A percentile compares a stretch with the other conserved stretches of the same genome.
Evolutionary conservation across 2,797 vertebrate species (phyloP).

Genomic region (Enteromius trimaculatus): DNA sequence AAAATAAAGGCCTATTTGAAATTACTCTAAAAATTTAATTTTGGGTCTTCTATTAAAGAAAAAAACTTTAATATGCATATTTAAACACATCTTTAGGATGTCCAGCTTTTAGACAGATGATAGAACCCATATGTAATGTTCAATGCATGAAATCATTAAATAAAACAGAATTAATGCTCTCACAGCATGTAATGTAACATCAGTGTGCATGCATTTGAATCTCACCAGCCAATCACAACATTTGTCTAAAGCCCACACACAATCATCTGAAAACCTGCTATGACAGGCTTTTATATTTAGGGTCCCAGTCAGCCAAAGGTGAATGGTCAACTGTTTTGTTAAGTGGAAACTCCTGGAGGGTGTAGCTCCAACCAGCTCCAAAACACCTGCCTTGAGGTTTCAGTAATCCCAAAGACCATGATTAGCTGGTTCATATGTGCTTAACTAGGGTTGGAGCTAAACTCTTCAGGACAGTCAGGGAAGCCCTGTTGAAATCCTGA

Average conservation of each 20-base stretch:
- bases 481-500: not conserved
- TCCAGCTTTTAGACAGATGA: not conserved
- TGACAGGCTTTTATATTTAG: not conserved
- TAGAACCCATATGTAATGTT: not conserved
- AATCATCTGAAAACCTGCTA: slow-evolving; percentile 4
- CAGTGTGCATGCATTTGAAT: not conserved
- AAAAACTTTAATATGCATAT: not conserved
- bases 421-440: not conserved
- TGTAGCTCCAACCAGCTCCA: not conserved
- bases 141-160: not conserved
- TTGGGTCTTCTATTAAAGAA: not conserved
- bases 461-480: not conserved
- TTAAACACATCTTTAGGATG: not conserved
- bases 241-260: not conserved
- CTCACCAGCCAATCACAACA: not conserved
- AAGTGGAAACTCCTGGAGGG: not conserved
- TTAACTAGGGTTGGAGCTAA: not conserved
- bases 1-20: not conserved
- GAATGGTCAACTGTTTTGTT: not conserved
- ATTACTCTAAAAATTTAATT: not conserved
- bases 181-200: not conserved
- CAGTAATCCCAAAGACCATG: not conserved
- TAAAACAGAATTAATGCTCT: not conserved
- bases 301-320: not conserved
- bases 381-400: not conserved